phyloP scores from a whole-genome alignment of 1,140 invertebrate genomes.

The Diorhabda sublineata region DNA sequence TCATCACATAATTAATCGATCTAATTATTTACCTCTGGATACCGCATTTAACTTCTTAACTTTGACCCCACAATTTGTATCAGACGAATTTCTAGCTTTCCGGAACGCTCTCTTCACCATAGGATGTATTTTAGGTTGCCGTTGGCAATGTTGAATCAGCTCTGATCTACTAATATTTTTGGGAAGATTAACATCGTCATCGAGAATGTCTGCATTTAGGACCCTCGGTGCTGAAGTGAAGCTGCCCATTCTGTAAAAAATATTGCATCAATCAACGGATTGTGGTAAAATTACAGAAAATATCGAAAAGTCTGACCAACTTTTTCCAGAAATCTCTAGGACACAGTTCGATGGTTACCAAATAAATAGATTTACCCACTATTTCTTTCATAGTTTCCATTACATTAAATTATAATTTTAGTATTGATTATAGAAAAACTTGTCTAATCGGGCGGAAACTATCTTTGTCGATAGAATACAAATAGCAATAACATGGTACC shows the following conservation, averaged over 20 bases:
- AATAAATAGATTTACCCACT: too few species aligned
- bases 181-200: slow-evolving; percentile 56
- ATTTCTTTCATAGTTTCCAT: too few species aligned
- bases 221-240: slow-evolving; percentile 67
- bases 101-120: slow-evolving; percentile 50
- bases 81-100: slow-evolving; percentile 20
- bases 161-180: slow-evolving; percentile 50
- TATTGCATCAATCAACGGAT: not conserved
- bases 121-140: slow-evolving; percentile 45
- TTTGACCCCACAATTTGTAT: slow-evolving; percentile 41
- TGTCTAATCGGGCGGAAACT: too few species aligned
- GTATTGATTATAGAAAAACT: too few species aligned
- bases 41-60: slow-evolving; percentile 49
- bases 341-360: too few species aligned
- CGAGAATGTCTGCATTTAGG: slow-evolving; percentile 60
- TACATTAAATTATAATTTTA: too few species aligned
- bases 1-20: not conserved
- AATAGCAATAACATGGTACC: too few species aligned
- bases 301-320: too few species aligned
- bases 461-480: too few species aligned
- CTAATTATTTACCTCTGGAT: slow-evolving; percentile 44
- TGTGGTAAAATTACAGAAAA: too few species aligned
- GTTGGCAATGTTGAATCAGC: slow-evolving; percentile 53
- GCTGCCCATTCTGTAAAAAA: slow-evolving; percentile 65
- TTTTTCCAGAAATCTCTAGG: too few species aligned